Evolutionary conservation across 2,797 vertebrate species (phyloP).

Genomic region (Lateolabrax maculatus): DNA sequence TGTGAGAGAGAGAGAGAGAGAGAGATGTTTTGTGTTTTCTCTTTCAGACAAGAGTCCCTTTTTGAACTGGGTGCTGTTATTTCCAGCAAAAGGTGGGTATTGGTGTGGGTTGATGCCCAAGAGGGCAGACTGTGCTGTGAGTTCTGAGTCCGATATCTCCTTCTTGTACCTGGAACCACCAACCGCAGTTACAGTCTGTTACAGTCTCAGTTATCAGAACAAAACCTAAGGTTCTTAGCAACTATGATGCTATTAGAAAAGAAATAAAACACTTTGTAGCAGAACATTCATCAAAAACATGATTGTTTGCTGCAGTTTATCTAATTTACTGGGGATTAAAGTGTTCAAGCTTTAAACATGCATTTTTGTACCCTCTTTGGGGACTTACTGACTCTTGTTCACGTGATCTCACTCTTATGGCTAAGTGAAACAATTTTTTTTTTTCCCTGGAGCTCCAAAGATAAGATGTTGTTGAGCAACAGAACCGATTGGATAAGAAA

Average conservation of each 20-base stretch:
- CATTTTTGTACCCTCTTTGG: not conserved
- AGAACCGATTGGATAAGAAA: not conserved
- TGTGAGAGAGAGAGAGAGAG: too few species aligned
- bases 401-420: not conserved
- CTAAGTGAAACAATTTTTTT: not conserved
- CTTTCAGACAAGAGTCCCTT: not conserved
- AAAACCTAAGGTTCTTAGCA: constrained; percentile 55
- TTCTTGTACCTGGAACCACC: constrained; percentile 60
- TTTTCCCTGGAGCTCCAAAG: not conserved
- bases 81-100: not conserved
- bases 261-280: constrained; percentile 4
- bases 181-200: constrained; percentile 20
- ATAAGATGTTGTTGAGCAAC: not conserved
- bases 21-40: constrained; percentile 22
- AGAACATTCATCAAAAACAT: not conserved
- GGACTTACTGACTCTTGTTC: not conserved
- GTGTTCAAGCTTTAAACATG: constrained; percentile 2
- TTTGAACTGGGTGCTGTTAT: not conserved
- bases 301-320: not conserved
- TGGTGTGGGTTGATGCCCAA: not conserved
- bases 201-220: constrained; percentile 21
- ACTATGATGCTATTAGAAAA: constrained; percentile 16
- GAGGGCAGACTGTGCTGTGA: constrained; percentile 39
- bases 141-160: not conserved
- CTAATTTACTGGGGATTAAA: constrained; percentile 10